phyloP scores from a whole-genome alignment of 1,140 invertebrate genomes.

The Lasaia peninsularis region DNA sequence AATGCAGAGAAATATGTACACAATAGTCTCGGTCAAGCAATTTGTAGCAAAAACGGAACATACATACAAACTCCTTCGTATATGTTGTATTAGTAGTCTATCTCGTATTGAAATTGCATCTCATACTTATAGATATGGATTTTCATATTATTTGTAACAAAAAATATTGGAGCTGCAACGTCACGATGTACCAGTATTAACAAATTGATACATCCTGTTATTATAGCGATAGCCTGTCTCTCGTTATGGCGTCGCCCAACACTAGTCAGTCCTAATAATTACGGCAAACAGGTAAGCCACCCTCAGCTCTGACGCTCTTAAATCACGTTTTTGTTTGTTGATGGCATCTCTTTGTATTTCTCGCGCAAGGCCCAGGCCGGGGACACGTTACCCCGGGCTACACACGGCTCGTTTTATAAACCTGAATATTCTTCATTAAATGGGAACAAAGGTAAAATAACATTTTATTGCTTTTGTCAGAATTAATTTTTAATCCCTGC shows the following conservation, averaged over 20 bases:
- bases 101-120: too few relatives aligned
- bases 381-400: slow-evolving; percentile 29
- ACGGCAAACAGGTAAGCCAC: slow-evolving; percentile 16
- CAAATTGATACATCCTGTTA: background rate
- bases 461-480: slow-evolving; percentile 21
- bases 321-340: slow-evolving; percentile 66
- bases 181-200: too few relatives aligned
- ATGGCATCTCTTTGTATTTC: slow-evolving; percentile 54
- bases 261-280: slow-evolving; percentile 12
- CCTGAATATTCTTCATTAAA: slow-evolving; percentile 21
- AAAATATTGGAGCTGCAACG: too few relatives aligned
- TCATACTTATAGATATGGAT: too few relatives aligned
- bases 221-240: background rate
- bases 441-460: slow-evolving; percentile 23
- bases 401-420: slow-evolving; percentile 29
- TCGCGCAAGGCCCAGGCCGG: slow-evolving; percentile 28
- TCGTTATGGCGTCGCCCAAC: background rate
- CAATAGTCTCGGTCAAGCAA: too few relatives aligned
- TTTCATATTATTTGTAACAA: too few relatives aligned
- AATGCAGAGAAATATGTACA: too few relatives aligned
- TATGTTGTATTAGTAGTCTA: too few relatives aligned
- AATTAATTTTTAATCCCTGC: slow-evolving; percentile 17
- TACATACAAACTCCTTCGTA: too few relatives aligned
- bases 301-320: slow-evolving; percentile 46
- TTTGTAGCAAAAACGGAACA: too few relatives aligned